Base-by-base conservation (phyloP, 2,797 vertebrate species). In the Periophthalmus magnuspinnatus region DNA sequence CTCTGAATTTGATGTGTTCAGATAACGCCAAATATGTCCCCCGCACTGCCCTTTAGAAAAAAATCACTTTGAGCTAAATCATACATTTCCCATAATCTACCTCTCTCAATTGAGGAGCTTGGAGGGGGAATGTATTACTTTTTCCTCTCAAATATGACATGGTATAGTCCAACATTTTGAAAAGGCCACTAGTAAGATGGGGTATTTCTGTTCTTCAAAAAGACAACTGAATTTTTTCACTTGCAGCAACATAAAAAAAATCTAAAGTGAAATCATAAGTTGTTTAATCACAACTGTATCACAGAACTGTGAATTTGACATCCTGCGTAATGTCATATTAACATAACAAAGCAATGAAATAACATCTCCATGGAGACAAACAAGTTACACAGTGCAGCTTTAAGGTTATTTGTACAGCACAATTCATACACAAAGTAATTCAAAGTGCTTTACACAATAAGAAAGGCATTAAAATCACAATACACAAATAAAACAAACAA, bases 31-130 rank as follows among this genome's bases (percentile, higher is more conserved):
- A 72, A 73, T 76, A 81, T 85, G 78, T 47, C 78, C 81, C 79
- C 65, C 69, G 3, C 55, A 47, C 70, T 81, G 81, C 82, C 86
- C 85, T 88, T 90, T 89, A 78, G 33, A 80, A 81, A 79, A 38
- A 80, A 69, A 78, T 84, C 79, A 72, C 90, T 86, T 78, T 84
- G 82, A 86, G 73, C 65, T 72, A 77, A 70, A 83, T 58, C 64
- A 80, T 75, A 78, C 80, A 88, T 80, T 82, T 78, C 81, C 78
- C 82, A 63, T 19, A 66, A 79, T 68, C 69, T 9, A 50, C 68
- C 65, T 70, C 72, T 52, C 55, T 75, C 83, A 81, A 79, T 83
- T 76, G 68, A 85, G 68, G 74, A 79, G 54, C 78, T 86, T 80
- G 79, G 80, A 81, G 63, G 73, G 77, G n/a, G 77, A 75, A 76